Base-by-base conservation (phyloP, 1,140 invertebrate genomes). In the Colletes gigas region DNA sequence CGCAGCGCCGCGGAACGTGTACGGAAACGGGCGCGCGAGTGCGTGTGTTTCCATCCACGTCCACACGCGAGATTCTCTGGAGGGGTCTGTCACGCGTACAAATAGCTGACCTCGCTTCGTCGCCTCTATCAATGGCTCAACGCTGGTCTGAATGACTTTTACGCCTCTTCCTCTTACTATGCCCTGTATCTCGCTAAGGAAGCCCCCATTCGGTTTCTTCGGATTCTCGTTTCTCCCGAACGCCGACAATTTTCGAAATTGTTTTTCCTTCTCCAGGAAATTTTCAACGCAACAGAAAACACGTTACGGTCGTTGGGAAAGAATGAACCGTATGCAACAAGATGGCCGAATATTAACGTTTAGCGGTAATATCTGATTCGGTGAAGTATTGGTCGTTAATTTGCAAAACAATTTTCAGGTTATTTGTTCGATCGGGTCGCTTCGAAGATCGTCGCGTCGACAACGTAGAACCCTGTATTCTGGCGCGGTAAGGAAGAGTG, bases 71-170 rank as follows among this genome's bases (percentile, higher is more conserved):
- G 88, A 92, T 92, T 92, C 91, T 88, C 89, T 87, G 89, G 87
- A 92, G 91, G 89, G 87, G 89, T 92, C 91, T 92, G 92, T 93
- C 91, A 92, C 92, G 91, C 92, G 89, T 93, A 92, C 92, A 92
- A 93, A 93, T 93, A 93, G 92, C 91, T 92, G 92, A 93, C 92
- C 92, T 93, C 92, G 92, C 90, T 90, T 90, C 89, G 90, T 92
- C 90, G 91, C 88, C 88, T 91, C 91, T 92, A 92, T 93, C 92
- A 92, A 93, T 93, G 91, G 89, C 90, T 91, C 86, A 88, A 84
- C 87, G 87, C 83, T 88, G 82, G 86, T 88, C 89, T 91, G 89
- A 91, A 91, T 92, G 90, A 88, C 89, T 92, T 89, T 89, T 90
- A 88, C 83, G 85, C 84, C 88, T 88, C 86, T 84, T 87, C 82